Evolutionary conservation across 2,113 vertebrate species (phyloP).

Genomic region (Phainopepla nitens): DNA sequence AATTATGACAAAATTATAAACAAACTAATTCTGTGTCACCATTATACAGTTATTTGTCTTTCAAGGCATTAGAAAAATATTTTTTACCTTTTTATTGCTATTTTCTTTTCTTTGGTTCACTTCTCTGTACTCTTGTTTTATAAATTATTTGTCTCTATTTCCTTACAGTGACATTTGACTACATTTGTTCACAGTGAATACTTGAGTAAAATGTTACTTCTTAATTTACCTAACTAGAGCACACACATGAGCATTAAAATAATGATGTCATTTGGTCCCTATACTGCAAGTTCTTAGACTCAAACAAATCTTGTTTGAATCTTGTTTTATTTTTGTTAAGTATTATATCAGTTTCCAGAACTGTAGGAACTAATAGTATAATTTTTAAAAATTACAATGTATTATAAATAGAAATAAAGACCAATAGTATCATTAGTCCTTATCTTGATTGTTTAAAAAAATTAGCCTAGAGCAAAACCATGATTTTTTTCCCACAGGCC

Average conservation of each 20-base stretch:
- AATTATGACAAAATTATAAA: neutral
- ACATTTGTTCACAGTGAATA: neutral
- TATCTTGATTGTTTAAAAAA: neutral
- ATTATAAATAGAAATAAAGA: neutral
- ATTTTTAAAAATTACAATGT: accelerated
- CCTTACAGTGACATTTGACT: neutral
- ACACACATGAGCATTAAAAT: neutral
- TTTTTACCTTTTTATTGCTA: neutral
- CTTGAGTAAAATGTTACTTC: neutral
- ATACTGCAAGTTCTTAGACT: neutral
- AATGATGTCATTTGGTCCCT: neutral
- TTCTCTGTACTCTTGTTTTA: neutral
- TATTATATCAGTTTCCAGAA: neutral
- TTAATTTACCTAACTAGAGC: neutral
- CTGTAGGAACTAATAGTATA: neutral
- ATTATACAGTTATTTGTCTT: neutral
- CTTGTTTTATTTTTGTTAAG: neutral
- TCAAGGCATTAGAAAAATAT: neutral
- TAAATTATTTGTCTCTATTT: neutral
- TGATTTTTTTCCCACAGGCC: neutral
- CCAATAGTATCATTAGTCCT: neutral
- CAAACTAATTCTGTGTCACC: neutral
- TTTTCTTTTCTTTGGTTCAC: neutral
- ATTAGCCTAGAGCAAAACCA: neutral
- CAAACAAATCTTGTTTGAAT: neutral